Evolutionary conservation across 2,113 vertebrate genomes (phyloP), one percentile per base, ranked within the genome.

Genomic region (Tenrec ecaudatus): DNA sequence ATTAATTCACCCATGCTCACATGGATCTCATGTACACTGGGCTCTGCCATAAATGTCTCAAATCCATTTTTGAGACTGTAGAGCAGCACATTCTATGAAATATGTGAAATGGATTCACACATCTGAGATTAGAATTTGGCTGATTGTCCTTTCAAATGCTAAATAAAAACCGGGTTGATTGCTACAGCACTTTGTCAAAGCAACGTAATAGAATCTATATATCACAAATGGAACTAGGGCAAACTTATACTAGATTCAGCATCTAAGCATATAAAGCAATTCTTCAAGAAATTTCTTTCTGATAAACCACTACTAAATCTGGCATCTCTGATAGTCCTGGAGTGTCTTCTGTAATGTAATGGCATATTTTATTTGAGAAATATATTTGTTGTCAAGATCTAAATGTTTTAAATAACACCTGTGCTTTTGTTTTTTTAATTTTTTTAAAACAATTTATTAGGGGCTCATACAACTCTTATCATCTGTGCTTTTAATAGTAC

Each of bases 101-200:
- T 53, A 82, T 83, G 77, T 38, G 86, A 53, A 79, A 81, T 40
- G 69, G 73, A 40, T 84, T 94, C 89, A 77, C 80, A 94, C 71
- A 81, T 89, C 71, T 83, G 92, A 96, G 87, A 92, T 92, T 90
- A 82, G 40, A 90, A 86, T 82, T 77, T 88, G 93, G 94, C 95
- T 90, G 82, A 86, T 69, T 92, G 75, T 94, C 76, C 88, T 88
- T 91, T 90, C 69, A 88, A 62, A 88, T 23, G 33, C 69, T 91
- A 88, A 93, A 82, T 75, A 82, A 93, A 92, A 92, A 82, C 27
- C 84, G 79, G 82, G 68, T 89, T 68, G 85, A 78, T 68, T 88
- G 47, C 77, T 69, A 1, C 33, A 81, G n/a, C 91, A 91, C 77
- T 84, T 91, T 89, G 91, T 91, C 92, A 93, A 86, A 90, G 68